Conservation (phyloP, 2,797 vertebrate genomes). For the Coluber constrictor region DNA sequence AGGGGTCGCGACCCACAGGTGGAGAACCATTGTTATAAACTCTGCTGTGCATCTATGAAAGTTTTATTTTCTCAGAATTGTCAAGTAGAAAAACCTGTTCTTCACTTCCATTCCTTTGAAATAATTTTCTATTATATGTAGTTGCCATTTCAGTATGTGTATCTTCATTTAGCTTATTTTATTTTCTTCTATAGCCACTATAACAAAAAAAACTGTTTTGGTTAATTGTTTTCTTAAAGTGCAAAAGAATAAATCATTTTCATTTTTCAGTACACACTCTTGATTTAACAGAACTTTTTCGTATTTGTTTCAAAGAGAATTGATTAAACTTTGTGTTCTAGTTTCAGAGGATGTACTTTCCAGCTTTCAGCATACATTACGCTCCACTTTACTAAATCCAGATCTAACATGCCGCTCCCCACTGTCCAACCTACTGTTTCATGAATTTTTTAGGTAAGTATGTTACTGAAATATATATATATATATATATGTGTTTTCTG, state of each 20-base stretch:
- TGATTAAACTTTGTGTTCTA: conserved; percentile 61
- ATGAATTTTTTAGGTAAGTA: conserved; percentile 90
- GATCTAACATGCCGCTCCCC: conserved; percentile 78
- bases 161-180: background rate
- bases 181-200: background rate
- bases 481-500: no score
- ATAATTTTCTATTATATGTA: background rate
- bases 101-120: background rate
- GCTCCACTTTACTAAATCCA: conserved; percentile 78
- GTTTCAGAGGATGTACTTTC: conserved; percentile 73
- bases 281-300: background rate
- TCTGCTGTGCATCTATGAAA: background rate
- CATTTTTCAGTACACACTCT: background rate
- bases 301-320: background rate
- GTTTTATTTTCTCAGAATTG: background rate
- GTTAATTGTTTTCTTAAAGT: background rate
- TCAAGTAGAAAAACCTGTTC: background rate
- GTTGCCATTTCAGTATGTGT: background rate
- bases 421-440: conserved; percentile 82
- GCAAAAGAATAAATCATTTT: background rate
- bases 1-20: no score
- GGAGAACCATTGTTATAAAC: no score
- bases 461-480: background rate
- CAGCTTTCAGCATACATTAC: conserved; percentile 83
- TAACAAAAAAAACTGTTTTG: background rate